These are phyloP conservation scores for Chloromyia formosa DNA, from an alignment of 2,888 invertebrate species.

Conservation along the genomic window DNA sequence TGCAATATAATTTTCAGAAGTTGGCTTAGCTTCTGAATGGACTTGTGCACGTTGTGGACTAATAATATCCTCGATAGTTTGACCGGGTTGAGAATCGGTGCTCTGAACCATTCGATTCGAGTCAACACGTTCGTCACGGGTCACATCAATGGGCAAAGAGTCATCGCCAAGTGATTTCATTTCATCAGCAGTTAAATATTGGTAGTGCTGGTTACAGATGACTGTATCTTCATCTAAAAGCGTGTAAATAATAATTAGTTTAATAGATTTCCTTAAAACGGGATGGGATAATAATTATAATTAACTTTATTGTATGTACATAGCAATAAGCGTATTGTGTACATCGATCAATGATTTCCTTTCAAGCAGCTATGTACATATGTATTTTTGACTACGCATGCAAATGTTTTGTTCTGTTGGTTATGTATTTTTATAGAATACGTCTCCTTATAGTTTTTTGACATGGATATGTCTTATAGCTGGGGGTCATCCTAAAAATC, in stretches of 20 bases:
- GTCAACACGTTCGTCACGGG: slow-evolving; percentile 86
- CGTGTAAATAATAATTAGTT: neutral
- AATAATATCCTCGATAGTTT: slow-evolving; percentile 70
- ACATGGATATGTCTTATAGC: too few relatives aligned
- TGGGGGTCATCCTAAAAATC: too few relatives aligned
- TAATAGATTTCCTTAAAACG: too few relatives aligned
- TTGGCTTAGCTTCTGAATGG: slow-evolving; percentile 62
- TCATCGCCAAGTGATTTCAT: slow-evolving; percentile 96
- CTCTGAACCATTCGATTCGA: slow-evolving; percentile 69
- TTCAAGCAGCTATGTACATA: too few relatives aligned
- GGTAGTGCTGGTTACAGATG: slow-evolving; percentile 88
- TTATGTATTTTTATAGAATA: too few relatives aligned
- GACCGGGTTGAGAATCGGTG: slow-evolving; percentile 66
- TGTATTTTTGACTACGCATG: too few relatives aligned
- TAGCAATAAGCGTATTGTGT: too few relatives aligned
- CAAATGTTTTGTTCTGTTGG: too few relatives aligned
- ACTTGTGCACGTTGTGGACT: slow-evolving; percentile 71
- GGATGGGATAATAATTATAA: too few relatives aligned
- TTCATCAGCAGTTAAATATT: slow-evolving; percentile 93
- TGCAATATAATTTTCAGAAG: slow-evolving; percentile 67
- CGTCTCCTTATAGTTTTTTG: too few relatives aligned
- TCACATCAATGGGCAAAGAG: slow-evolving; percentile 91
- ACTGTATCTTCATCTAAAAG: slow-evolving; percentile 86
- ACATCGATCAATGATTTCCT: too few relatives aligned
- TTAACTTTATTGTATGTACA: too few relatives aligned